Conservation (phyloP, 2,113 vertebrate genomes). For the Sula dactylatra region DNA sequence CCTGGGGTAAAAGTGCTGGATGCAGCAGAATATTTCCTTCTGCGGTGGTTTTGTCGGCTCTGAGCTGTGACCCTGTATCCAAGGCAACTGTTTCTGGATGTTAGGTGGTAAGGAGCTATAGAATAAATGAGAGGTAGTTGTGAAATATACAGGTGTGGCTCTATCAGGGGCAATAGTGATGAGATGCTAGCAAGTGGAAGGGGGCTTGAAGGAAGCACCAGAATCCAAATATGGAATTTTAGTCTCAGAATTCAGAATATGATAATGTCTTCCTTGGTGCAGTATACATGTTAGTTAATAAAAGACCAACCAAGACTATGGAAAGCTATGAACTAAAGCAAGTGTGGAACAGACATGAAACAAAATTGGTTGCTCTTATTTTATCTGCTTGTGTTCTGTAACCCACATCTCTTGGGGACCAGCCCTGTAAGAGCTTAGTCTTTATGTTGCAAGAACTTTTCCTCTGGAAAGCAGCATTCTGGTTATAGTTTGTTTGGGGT, state of each 20-base stretch:
- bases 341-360: not conserved
- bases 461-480: not conserved
- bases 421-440: not conserved
- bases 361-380: not conserved
- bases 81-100: conserved; percentile 39
- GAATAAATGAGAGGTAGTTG: not conserved
- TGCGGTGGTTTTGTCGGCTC: not conserved
- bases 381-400: not conserved
- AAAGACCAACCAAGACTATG: not conserved
- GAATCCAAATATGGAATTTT: not conserved
- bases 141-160: not conserved
- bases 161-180: not conserved
- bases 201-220: not conserved
- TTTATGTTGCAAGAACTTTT: not conserved
- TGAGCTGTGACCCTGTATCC: conserved; percentile 43
- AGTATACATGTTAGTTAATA: not conserved
- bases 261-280: not conserved
- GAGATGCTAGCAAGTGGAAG: not conserved
- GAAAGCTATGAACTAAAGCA: not conserved
- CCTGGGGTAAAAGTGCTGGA: not conserved
- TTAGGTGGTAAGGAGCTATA: not conserved
- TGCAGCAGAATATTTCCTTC: not conserved
- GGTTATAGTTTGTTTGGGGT: not conserved
- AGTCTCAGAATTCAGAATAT: not conserved
- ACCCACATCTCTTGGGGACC: not conserved